These are phyloP conservation scores for Papilio protenor DNA, from an alignment of 2,888 invertebrate genomes.

Conservation along the genomic window DNA sequence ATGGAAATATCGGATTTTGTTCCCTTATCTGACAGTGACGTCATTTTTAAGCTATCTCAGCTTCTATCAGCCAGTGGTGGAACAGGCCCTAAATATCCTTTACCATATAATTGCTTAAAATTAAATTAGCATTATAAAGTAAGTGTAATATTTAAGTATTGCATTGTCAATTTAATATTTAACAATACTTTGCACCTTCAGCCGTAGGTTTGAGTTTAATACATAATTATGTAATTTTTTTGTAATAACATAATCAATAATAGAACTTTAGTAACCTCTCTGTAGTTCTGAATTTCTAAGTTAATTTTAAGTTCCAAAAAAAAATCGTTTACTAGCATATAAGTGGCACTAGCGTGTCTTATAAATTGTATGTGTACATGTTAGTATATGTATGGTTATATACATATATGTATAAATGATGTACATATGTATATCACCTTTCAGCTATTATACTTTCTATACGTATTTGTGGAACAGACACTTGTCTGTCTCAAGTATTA, in stretches of 20 bases:
- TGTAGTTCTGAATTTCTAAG: slow-evolving; percentile 43
- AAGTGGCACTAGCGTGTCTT: slow-evolving; percentile 22
- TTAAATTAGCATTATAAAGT: background rate
- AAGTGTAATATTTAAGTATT: background rate
- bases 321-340: background rate
- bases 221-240: background rate
- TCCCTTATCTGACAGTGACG: too few relatives aligned
- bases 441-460: background rate
- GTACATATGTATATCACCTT: background rate
- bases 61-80: too few relatives aligned
- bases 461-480: slow-evolving; percentile 11
- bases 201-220: background rate
- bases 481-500: slow-evolving; percentile 35
- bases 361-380: background rate
- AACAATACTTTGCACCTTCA: slow-evolving; percentile 9
- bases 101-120: background rate
- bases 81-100: background rate
- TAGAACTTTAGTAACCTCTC: slow-evolving; percentile 46
- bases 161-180: background rate
- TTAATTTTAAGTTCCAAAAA: slow-evolving; percentile 10
- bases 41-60: too few relatives aligned
- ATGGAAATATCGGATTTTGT: too few relatives aligned
- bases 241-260: background rate
- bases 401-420: background rate
- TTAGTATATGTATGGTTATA: background rate